Conservation (phyloP, 2,113 vertebrate species). For the cattle (Bos taurus) region DNA sequence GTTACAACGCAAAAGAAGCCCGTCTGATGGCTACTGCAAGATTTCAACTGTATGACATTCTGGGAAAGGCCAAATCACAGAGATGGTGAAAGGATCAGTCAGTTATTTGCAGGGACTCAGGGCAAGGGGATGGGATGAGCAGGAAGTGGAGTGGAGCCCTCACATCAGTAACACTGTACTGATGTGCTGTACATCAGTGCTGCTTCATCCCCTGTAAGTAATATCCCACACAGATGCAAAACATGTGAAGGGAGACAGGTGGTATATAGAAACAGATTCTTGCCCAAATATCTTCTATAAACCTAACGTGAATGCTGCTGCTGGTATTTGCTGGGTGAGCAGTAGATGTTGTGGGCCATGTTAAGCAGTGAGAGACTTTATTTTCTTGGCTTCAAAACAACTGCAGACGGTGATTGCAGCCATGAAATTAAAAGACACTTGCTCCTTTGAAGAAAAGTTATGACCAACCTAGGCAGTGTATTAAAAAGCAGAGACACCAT, state of each 20-base stretch:
- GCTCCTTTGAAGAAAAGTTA: background rate
- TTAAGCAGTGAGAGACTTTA: background rate
- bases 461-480: background rate
- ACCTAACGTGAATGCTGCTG: background rate
- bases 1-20: background rate
- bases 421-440: background rate
- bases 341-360: background rate
- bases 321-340: background rate
- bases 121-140: background rate
- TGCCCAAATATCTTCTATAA: background rate
- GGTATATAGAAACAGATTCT: background rate
- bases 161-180: rapidly evolving
- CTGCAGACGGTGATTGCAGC: background rate
- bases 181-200: no score
- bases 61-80: background rate
- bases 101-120: background rate
- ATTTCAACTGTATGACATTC: background rate
- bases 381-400: background rate
- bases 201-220: background rate
- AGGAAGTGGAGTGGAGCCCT: background rate
- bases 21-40: background rate
- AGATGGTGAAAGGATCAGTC: background rate
- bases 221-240: rapidly evolving
- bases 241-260: background rate
- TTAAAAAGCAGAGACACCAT: background rate